Evolutionary conservation across 1,140 invertebrate genomes (phyloP), one percentile per base, ranked within the genome.

Genomic region (Papilio polyxenes): DNA sequence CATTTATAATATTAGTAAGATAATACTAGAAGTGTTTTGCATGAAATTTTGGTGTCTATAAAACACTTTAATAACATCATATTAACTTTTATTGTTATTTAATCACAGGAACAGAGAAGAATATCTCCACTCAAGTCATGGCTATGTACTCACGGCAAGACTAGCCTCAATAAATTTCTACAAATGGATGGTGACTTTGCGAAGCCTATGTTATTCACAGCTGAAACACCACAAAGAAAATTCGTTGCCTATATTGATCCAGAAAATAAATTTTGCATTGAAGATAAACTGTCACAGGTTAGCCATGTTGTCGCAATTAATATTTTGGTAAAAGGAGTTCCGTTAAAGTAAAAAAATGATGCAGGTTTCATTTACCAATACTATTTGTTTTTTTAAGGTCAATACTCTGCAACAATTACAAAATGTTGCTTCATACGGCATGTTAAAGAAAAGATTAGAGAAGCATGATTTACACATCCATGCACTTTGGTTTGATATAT

Each of bases 401-500:
- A 99, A 99, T 86, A 98, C 98, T 8, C 94, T 99, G 17, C 98
- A 99, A 91, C 98, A 99, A 93, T 94, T 99, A 80, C 98, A 98
- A 92, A 99, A 99, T 91, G 96, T 99, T 79, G 98, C 98, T 0
- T 99, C 98, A 37, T 99, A 99, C 90, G 98, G 98, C 40, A 99
- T 99, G 94, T 94, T 99, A 51, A 97, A 98, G 87, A 97, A 97
- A 84, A 95, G 97, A 2, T 92, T 99, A 13, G 96, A 97, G 91
- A 96, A 95, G 37, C 97, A 98, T 87, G 96, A 98, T 89, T 95
- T 99, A 8, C 97, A 98, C 88, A 97, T 99, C 84, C 98, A 99
- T 90, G 98, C 98, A 0, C 94, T 99, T 5, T 99, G 98, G 98
- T 99, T 99, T 92, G 98, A 99, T 92, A 98, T 99, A 89, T 99